These are phyloP conservation scores for Hirundo rustica DNA, from an alignment of 2,797 vertebrate genomes.

Conservation along the genomic window DNA sequence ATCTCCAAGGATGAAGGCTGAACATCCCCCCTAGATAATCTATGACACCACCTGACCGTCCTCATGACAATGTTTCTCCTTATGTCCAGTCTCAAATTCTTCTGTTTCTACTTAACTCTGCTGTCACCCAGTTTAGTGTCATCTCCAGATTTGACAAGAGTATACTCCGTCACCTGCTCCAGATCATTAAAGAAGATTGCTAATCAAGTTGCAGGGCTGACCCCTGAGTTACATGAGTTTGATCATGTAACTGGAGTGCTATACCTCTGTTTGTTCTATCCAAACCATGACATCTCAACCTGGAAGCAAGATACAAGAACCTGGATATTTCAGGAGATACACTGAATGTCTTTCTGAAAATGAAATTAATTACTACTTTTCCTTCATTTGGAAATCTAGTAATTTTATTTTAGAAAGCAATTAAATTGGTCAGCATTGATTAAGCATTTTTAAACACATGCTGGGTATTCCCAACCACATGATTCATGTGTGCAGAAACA, in stretches of 20 bases:
- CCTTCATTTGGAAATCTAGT: not conserved
- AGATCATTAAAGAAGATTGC: not conserved
- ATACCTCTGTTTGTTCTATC: not conserved
- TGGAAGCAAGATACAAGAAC: not conserved
- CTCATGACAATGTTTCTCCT: not conserved
- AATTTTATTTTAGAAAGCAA: not conserved
- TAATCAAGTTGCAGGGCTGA: not conserved
- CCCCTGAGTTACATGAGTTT: not conserved
- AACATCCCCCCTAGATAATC: not conserved
- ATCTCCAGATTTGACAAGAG: not conserved
- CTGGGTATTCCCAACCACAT: not conserved
- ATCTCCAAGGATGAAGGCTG: not conserved
- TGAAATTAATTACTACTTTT: not conserved
- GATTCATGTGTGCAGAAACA: not conserved
- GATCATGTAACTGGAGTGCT: not conserved
- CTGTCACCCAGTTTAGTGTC: too few relatives aligned
- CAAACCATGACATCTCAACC: not conserved
- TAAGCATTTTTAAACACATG: not conserved
- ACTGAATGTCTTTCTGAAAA: not conserved
- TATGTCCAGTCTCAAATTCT: not conserved
- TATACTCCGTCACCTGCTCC: not conserved
- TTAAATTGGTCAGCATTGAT: not conserved
- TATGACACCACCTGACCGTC: fast-evolving
- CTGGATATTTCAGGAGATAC: not conserved
- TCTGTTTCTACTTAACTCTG: not conserved